phyloP scores from a whole-genome alignment of 1,140 invertebrate species.

The Cydia pomonella region DNA sequence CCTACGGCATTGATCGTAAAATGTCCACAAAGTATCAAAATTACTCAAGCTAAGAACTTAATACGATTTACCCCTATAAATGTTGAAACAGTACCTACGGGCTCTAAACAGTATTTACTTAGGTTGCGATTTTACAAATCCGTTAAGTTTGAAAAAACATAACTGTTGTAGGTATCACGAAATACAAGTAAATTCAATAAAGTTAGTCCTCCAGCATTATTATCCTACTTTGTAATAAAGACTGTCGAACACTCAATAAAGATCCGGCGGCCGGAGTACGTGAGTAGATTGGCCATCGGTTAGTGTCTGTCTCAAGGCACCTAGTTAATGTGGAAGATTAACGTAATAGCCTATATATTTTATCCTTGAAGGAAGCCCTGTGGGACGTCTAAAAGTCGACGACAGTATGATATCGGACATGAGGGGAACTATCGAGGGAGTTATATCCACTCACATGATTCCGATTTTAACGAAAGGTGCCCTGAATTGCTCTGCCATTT shows the following conservation, averaged over 20 bases:
- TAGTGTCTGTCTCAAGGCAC: constrained; percentile 12
- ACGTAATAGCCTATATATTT: constrained; percentile 29
- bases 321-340: constrained; percentile 26
- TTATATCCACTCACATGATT: no score
- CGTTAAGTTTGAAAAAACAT: background rate
- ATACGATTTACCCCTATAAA: background rate
- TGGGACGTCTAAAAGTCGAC: constrained; percentile 17
- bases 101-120: background rate
- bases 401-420: constrained; percentile 12
- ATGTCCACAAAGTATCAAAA: background rate
- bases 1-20: background rate
- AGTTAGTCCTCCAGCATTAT: background rate
- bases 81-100: background rate
- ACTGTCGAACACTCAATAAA: constrained; percentile 5
- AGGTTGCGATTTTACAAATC: background rate
- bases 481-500: no score
- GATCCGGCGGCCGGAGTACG: background rate
- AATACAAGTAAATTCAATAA: background rate
- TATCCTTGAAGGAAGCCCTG: constrained; percentile 6
- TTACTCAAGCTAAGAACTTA: background rate
- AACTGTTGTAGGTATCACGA: background rate
- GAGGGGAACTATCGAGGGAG: constrained; percentile 1
- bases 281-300: background rate
- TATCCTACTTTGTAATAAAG: constrained; percentile 4
- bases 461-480: no score